phyloP scores from a whole-genome alignment of 2,797 vertebrate genomes.

The Premnoplex brunnescens region DNA sequence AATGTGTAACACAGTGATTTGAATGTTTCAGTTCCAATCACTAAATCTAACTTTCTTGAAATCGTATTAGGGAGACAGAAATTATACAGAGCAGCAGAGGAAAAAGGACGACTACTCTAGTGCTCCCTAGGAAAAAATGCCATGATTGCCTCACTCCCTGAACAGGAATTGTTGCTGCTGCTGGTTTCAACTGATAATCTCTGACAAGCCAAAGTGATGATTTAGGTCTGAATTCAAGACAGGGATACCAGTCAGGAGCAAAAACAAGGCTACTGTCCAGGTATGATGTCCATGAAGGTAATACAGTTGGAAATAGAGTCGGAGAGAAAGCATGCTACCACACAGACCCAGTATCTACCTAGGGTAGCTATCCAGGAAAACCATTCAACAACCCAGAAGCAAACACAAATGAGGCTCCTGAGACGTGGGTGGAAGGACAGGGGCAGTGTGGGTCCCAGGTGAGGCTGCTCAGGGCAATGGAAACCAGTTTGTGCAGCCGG shows the following conservation, averaged over 20 bases:
- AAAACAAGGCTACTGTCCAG: background rate
- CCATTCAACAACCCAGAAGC: accelerated
- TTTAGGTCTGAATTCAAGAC: background rate
- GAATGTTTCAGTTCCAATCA: background rate
- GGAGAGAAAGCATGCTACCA: background rate
- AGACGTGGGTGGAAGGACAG: background rate
- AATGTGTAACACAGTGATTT: background rate
- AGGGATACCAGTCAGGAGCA: background rate
- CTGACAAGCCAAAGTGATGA: background rate
- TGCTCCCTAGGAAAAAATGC: background rate
- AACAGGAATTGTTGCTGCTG: background rate
- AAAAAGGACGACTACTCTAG: background rate
- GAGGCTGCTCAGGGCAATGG: background rate
- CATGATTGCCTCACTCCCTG: background rate
- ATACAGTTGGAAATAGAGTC: accelerated
- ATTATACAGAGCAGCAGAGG: background rate
- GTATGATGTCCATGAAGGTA: background rate
- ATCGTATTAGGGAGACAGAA: background rate
- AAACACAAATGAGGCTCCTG: background rate
- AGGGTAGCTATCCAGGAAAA: background rate
- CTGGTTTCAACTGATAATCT: background rate
- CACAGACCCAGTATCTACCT: accelerated
- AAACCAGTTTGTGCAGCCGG: background rate
- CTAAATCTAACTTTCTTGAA: background rate
- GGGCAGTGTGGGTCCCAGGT: background rate